Evolutionary conservation across 1,140 invertebrate species (phyloP).

Genomic region (Drosophila ananassae): DNA sequence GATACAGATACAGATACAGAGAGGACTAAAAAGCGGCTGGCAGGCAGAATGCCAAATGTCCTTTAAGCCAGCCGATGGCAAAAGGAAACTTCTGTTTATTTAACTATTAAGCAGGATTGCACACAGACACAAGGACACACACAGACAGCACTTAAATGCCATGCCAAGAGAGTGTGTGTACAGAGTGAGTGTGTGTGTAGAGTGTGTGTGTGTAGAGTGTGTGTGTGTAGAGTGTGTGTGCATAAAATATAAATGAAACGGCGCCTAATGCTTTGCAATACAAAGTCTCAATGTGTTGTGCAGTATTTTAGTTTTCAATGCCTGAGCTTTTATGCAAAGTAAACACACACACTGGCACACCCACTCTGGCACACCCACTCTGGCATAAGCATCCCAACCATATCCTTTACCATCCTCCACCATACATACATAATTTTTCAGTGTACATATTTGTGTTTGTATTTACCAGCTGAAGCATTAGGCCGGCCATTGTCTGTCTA

Average conservation of each 20-base stretch:
- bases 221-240: conserved; percentile 47
- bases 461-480: conserved; percentile 74
- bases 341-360: conserved; percentile 46
- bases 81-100: conserved; percentile 77
- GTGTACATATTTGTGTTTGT: conserved; percentile 63
- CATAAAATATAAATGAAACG: conserved; percentile 80
- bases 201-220: conserved; percentile 60
- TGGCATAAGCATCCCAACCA: background rate
- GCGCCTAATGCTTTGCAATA: conserved; percentile 76
- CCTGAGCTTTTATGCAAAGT: conserved; percentile 78
- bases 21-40: conserved; percentile 6
- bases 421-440: conserved; percentile 41
- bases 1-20: background rate
- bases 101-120: conserved; percentile 77
- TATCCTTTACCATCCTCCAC: background rate
- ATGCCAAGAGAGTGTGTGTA: background rate
- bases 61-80: conserved; percentile 49
- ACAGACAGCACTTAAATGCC: conserved; percentile 34
- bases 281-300: conserved; percentile 76
- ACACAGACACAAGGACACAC: conserved; percentile 47
- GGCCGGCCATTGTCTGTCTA: conserved; percentile 57
- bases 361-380: conserved; percentile 3
- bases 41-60: background rate
- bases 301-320: conserved; percentile 82
- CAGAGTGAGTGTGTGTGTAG: conserved; percentile 5